A percentile compares a stretch with the other conserved stretches of the same genome.
Evolutionary conservation across 2,888 invertebrate genomes (phyloP).

Genomic region (Agonopterix subpropinquella): DNA sequence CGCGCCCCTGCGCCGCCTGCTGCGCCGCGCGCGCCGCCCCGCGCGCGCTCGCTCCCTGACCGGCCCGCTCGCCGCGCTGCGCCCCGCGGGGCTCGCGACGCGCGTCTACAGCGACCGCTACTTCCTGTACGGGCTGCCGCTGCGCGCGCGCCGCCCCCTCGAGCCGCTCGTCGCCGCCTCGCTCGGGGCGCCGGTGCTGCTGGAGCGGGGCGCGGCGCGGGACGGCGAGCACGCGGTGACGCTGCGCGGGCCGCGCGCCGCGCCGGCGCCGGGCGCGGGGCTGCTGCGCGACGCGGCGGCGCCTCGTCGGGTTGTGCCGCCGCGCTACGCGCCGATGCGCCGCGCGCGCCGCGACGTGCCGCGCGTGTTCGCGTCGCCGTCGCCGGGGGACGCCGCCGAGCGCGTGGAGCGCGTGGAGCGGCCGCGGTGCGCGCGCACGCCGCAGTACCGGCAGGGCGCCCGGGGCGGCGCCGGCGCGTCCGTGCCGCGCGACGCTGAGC

Average conservation of each 20-base stretch:
- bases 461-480: slow-evolving; percentile 19
- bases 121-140: slow-evolving; percentile 58
- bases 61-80: slow-evolving; percentile 22
- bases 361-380: slow-evolving; percentile 13
- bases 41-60: slow-evolving; percentile 38
- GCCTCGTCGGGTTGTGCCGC: slow-evolving; percentile 10
- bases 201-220: slow-evolving; percentile 5
- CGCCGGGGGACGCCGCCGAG: slow-evolving; percentile 4
- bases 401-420: slow-evolving; percentile 7
- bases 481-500: slow-evolving; percentile 10
- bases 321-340: slow-evolving; percentile 6
- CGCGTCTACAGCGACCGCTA: slow-evolving; percentile 62
- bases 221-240: slow-evolving; percentile 18
- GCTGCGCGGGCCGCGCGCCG: slow-evolving; percentile 13
- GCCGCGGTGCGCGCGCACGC: slow-evolving; percentile 14
- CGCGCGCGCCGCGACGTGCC: slow-evolving; percentile 17
- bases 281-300: slow-evolving; percentile 10
- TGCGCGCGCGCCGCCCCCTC: slow-evolving; percentile 24
- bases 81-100: slow-evolving; percentile 43
- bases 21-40: slow-evolving; percentile 16
- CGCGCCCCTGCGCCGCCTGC: slow-evolving; percentile 24
- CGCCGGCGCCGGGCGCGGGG: slow-evolving; percentile 17
- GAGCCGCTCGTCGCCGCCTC: slow-evolving; percentile 17
- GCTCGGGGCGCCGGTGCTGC: neutral
- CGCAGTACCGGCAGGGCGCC: slow-evolving; percentile 21